Evolutionary conservation across 1,140 invertebrate genomes (phyloP).

Genomic region (Cataglyphis hispanica): DNA sequence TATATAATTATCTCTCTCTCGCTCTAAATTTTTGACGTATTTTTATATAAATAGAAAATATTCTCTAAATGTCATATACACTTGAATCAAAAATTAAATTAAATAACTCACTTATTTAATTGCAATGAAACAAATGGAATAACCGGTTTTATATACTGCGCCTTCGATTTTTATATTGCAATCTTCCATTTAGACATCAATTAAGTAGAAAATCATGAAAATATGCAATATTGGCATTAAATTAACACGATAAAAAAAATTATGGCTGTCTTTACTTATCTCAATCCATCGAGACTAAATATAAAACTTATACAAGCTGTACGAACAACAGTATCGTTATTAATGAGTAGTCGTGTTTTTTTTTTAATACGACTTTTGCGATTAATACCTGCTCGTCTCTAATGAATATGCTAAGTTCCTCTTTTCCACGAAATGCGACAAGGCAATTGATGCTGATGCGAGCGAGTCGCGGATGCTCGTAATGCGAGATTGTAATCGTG

Average conservation of each 20-base stretch:
- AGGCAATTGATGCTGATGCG: not conserved
- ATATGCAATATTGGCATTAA: no score
- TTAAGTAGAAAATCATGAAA: no score
- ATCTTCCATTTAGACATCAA: no score
- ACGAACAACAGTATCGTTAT: not conserved
- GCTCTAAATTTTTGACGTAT: no score
- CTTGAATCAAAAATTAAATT: no score
- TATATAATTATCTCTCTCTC: no score
- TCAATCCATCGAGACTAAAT: not conserved
- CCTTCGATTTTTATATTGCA: not conserved
- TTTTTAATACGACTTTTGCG: not conserved
- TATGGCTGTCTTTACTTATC: not conserved
- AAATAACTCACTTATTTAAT: not conserved
- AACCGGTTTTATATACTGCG: not conserved
- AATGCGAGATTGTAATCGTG: not conserved
- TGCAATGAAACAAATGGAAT: not conserved
- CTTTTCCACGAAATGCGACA: not conserved
- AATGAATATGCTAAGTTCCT: not conserved
- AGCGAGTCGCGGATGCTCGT: not conserved
- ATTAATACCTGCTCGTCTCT: not conserved
- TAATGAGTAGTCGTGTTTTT: not conserved
- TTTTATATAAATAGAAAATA: no score
- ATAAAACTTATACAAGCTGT: no score
- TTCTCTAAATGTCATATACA: no score
- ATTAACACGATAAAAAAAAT: not conserved